Evolutionary conservation across 2,888 invertebrate genomes (phyloP), one percentile per base, ranked within the genome.

Genomic region (Temnothorax unifasciatus): DNA sequence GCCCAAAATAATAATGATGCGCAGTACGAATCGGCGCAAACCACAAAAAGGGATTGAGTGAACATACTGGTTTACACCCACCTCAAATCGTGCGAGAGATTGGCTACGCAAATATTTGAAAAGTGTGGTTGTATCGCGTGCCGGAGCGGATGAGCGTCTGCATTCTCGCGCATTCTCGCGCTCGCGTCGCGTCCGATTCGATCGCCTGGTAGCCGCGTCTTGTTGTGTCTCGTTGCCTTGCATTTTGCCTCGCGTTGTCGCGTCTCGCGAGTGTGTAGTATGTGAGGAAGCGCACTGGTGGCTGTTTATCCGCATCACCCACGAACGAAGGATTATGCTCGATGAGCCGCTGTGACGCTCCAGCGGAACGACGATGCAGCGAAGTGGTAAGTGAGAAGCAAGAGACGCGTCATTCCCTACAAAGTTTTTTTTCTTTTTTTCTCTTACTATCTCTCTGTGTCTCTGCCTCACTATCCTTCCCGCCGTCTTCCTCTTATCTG

Each of bases 361-460:
- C 81, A 59, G 11, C 68, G 77, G 85, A 64, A 76, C 63, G 38
- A 76, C 64, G 83, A 93, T 93, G 93, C 93, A 93, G 89, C 89
- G 92, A 91, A 93, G 91, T 89, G 92, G 93, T 93, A 88, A 91
- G 92, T 84, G 44, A 21, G 18, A 21, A 41, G 21, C 64, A 34
- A 64, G 38, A 34, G 52, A 41, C 18, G 38, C 29, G 50, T n/a
- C 34, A 6, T 44, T 29, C 57, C 15, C 25, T n/a, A 54, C n/a
- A 21, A 21, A 21, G 21, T 2, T 5, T 11, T 64, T 38, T 38
- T 11, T 11, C 61, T 38, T 38, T n/a, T n/a, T n/a, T 15, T 34
- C 21, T 5, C 61, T 38, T 38, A 11, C 38, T n/a, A 6, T 34
- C 21, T 5, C 21, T 50, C 41, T 44, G 2, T 44, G 38, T 38